phyloP scores from a whole-genome alignment of 1,140 invertebrate genomes.

The Leptoteleia sp. region DNA sequence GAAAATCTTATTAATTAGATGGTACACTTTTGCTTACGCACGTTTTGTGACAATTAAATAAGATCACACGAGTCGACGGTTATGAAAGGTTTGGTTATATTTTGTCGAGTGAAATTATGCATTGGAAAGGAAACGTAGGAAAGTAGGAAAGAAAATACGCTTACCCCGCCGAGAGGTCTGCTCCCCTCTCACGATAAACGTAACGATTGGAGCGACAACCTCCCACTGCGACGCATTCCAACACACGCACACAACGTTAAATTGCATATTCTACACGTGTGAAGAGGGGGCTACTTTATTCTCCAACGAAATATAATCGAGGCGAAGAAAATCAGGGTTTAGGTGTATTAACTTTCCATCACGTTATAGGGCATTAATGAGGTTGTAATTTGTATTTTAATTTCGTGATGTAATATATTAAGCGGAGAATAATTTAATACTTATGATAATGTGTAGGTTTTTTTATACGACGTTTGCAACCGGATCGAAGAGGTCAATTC shows the following conservation, averaged over 20 bases:
- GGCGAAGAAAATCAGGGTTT: conserved; percentile 53
- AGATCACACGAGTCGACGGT: conserved; percentile 5
- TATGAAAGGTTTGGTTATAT: no score
- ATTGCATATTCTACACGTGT: conserved; percentile 34
- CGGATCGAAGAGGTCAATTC: no score
- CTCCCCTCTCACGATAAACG: conserved; percentile 46
- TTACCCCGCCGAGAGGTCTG: conserved; percentile 24
- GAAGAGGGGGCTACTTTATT: conserved; percentile 53
- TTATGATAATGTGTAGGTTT: no score
- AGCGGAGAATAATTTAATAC: conserved; percentile 18
- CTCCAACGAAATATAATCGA: conserved; percentile 41
- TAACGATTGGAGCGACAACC: conserved; percentile 58
- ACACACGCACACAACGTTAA: conserved; percentile 40
- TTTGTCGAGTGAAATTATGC: conserved; percentile 29
- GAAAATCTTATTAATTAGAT: no score
- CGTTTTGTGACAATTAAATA: conserved; percentile 23
- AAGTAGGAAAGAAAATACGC: conserved; percentile 54
- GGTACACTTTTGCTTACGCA: no score
- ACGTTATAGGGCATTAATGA: conserved; percentile 40
- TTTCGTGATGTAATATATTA: conserved; percentile 43
- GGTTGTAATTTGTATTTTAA: conserved; percentile 51
- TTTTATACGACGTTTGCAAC: no score
- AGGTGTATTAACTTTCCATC: conserved; percentile 57
- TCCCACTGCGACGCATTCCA: conserved; percentile 53
- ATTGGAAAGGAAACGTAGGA: conserved; percentile 21